These are phyloP conservation scores for Artibeus jamaicensis DNA, from an alignment of 2,797 vertebrate species.

Conservation along the genomic window DNA sequence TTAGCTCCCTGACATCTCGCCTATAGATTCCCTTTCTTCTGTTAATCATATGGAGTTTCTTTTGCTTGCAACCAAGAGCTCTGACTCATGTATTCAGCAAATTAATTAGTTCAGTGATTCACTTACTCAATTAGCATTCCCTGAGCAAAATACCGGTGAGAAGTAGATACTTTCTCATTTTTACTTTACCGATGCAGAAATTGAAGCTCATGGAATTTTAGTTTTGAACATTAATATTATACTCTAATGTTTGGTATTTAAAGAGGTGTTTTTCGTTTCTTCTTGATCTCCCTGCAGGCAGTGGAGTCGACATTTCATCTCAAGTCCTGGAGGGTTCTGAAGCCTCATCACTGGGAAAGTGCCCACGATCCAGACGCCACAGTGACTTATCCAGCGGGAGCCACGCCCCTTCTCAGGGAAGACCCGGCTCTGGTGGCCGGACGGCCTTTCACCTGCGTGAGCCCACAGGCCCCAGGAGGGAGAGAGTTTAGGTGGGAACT, in stretches of 20 bases:
- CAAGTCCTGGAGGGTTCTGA: not conserved
- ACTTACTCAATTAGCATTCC: not conserved
- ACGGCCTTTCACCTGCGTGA: not conserved
- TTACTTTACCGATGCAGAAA: not conserved
- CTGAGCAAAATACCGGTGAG: not conserved
- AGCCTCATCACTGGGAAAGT: not conserved
- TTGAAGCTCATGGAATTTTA: not conserved
- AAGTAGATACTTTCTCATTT: not conserved
- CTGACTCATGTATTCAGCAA: not conserved
- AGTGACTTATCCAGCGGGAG: not conserved
- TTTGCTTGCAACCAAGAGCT: not conserved
- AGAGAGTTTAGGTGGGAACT: not conserved
- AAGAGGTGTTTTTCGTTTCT: not conserved
- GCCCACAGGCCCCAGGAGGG: not conserved
- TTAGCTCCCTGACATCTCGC: not conserved
- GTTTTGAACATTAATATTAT: not conserved
- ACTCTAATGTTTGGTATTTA: not conserved
- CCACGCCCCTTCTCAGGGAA: not conserved
- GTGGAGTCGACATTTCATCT: not conserved
- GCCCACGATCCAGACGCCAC: not conserved
- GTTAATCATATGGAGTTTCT: not conserved
- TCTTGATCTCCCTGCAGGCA: not conserved
- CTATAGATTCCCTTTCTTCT: not conserved
- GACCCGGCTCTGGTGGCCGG: not conserved
- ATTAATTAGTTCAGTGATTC: slow-evolving; percentile 15